phyloP scores from a whole-genome alignment of 2,113 vertebrate genomes.

The Pollimyrus isidori region DNA sequence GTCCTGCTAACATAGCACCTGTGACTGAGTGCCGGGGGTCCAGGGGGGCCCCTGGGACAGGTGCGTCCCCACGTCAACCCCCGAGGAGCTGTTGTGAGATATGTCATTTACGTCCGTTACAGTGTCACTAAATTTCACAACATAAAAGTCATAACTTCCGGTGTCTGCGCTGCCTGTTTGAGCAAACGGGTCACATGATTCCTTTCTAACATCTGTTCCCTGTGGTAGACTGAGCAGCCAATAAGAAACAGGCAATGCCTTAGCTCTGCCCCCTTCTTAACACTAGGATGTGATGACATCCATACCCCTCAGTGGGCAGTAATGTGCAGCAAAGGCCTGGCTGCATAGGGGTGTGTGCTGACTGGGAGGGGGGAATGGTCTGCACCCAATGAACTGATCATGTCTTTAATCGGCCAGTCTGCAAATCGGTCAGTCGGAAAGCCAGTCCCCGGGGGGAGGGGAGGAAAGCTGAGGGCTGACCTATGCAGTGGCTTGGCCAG shows the following conservation, averaged over 20 bases:
- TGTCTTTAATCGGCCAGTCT: neutral
- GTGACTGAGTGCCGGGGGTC: neutral
- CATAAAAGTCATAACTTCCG: neutral
- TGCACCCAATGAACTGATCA: neutral
- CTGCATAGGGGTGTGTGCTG: neutral
- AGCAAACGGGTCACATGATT: neutral
- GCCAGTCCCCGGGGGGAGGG: constrained; percentile 12
- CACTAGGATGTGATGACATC: neutral
- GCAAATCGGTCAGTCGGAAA: neutral
- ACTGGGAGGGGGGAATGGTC: neutral
- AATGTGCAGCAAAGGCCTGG: neutral
- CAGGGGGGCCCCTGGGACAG: neutral
- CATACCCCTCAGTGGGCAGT: neutral
- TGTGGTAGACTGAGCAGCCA: neutral
- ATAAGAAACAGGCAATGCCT: neutral
- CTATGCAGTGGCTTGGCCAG: neutral
- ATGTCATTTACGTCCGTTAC: neutral
- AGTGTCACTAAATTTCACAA: neutral
- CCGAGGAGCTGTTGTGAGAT: neutral
- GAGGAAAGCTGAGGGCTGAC: constrained; percentile 20
- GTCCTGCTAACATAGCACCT: constrained; percentile 11
- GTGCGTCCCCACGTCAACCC: neutral
- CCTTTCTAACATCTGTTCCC: neutral
- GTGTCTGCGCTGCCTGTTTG: neutral
- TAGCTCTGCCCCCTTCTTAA: neutral